Percentiles rank a stretch among this genome's conserved stretches.
Conservation (phyloP, 2,888 invertebrate genomes). For the Nezara viridula region DNA sequence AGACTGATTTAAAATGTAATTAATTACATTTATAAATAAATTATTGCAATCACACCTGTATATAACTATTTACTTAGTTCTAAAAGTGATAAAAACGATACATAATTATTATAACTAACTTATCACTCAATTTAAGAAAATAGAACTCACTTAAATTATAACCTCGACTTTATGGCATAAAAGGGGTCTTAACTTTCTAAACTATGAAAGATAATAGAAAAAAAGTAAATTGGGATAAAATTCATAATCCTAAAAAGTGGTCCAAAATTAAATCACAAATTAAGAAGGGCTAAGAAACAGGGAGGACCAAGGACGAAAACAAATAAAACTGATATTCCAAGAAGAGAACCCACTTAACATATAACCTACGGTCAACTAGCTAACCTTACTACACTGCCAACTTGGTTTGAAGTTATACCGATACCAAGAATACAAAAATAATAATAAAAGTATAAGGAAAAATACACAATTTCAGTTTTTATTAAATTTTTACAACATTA, state of each 20-base stretch:
- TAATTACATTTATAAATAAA: neutral
- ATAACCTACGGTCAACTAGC: constrained; percentile 15
- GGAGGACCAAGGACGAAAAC: neutral
- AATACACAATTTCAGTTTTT: too few species aligned
- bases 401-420: neutral
- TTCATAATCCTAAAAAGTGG: neutral
- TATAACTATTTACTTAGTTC: neutral
- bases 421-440: too few species aligned
- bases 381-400: constrained; percentile 23
- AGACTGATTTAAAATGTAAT: neutral
- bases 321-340: constrained; percentile 6
- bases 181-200: neutral
- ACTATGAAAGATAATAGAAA: neutral
- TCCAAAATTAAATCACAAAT: neutral
- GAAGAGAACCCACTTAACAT: constrained; percentile 21
- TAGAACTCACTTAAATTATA: constrained; percentile 6
- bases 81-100: neutral
- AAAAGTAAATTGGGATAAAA: neutral
- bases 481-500: too few species aligned
- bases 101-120: neutral
- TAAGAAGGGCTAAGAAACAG: neutral
- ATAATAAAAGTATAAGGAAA: too few species aligned
- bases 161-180: neutral
- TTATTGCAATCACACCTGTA: neutral
- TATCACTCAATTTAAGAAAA: neutral